Percentiles rank a stretch among this genome's conserved stretches.
phyloP scores from a whole-genome alignment of 2,888 invertebrate species.

The Ennomos fuscantarius region DNA sequence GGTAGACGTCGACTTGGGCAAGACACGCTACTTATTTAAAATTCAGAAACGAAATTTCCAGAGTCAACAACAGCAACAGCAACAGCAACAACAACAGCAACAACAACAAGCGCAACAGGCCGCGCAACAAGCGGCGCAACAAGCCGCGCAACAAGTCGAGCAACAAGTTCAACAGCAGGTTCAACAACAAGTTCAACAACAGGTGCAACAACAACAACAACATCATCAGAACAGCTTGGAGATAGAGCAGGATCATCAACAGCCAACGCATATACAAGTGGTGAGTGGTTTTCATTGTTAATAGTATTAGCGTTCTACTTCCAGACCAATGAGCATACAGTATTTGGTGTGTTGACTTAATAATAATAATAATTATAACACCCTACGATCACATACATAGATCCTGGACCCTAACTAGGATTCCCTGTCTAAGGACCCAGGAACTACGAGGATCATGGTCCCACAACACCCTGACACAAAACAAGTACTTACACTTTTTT shows the following conservation, averaged over 20 bases:
- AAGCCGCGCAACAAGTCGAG: slow-evolving; percentile 49
- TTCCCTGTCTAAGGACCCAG: too few relatives aligned
- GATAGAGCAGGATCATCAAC: slow-evolving; percentile 76
- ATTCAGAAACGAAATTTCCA: slow-evolving; percentile 11
- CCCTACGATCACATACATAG: too few relatives aligned
- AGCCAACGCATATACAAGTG: slow-evolving; percentile 81
- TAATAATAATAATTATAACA: too few relatives aligned
- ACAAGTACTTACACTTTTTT: too few relatives aligned
- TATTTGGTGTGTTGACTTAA: too few relatives aligned
- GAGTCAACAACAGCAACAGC: slow-evolving; percentile 67
- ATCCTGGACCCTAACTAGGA: too few relatives aligned
- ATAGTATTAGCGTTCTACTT: too few relatives aligned
- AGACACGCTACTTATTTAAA: too few relatives aligned
- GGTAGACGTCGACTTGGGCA: too few relatives aligned
- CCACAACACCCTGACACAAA: too few relatives aligned
- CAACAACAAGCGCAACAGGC: slow-evolving; percentile 67
- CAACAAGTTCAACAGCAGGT: slow-evolving; percentile 51
- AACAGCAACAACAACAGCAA: slow-evolving; percentile 52
- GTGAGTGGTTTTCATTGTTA: slow-evolving; percentile 58
- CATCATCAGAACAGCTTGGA: slow-evolving; percentile 70
- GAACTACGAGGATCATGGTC: too few relatives aligned
- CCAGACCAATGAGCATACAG: too few relatives aligned
- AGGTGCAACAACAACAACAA: slow-evolving; percentile 68
- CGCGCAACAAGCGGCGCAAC: slow-evolving; percentile 70
- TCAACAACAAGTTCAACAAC: slow-evolving; percentile 61